Percentiles rank a stretch among this genome's conserved stretches.
phyloP scores from a whole-genome alignment of 2,113 vertebrate species.

The Gallinago media region DNA sequence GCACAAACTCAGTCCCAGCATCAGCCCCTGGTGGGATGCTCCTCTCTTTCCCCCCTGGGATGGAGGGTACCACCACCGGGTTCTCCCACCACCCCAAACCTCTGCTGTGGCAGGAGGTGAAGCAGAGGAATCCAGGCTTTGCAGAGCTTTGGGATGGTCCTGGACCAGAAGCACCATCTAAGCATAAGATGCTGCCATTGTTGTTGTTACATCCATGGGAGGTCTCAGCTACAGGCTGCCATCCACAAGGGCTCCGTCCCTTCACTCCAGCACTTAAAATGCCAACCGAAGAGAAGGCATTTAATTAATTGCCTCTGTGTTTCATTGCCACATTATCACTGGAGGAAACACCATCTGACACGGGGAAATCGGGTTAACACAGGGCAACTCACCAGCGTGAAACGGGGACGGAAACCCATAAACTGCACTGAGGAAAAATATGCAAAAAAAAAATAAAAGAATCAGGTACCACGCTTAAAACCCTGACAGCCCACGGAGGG shows the following conservation, averaged over 20 bases:
- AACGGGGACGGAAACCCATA: background rate
- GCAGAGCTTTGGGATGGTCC: background rate
- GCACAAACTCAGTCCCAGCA: background rate
- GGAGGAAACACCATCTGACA: background rate
- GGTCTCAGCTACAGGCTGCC: background rate
- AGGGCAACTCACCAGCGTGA: background rate
- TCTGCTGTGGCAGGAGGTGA: accelerated
- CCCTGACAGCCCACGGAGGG: background rate
- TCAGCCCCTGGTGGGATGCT: background rate
- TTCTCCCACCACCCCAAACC: background rate
- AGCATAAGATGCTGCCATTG: background rate
- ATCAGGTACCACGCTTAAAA: background rate
- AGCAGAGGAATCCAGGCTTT: background rate
- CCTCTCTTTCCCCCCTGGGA: background rate
- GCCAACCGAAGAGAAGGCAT: background rate
- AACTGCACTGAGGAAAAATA: background rate
- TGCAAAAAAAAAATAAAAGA: background rate
- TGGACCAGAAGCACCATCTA: background rate
- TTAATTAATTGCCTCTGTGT: background rate
- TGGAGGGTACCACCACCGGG: no score
- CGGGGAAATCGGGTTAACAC: background rate
- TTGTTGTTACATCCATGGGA: background rate
- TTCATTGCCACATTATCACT: background rate
- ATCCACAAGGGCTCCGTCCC: background rate
- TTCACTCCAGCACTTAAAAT: background rate